Conservation (phyloP, 2,888 invertebrate genomes). For the Diaprepes abbreviatus region DNA sequence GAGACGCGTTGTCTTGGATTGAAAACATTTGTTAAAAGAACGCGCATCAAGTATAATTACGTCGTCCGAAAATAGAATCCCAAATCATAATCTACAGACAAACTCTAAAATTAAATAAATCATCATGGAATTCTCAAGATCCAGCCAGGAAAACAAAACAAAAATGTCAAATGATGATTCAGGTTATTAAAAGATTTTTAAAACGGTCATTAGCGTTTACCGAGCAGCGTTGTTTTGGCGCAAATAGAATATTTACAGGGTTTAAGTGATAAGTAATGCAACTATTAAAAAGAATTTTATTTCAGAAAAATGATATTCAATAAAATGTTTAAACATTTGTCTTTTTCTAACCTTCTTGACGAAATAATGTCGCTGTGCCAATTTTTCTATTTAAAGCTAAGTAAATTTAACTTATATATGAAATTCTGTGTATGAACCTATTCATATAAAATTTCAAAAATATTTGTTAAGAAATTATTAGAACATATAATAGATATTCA, state of each 20-base stretch:
- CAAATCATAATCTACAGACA: slow-evolving; percentile 60
- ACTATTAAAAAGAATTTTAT: too few relatives aligned
- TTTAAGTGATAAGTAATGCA: slow-evolving; percentile 3
- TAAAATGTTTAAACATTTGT: too few relatives aligned
- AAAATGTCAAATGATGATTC: slow-evolving; percentile 59
- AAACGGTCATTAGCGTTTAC: slow-evolving; percentile 51
- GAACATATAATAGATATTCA: too few relatives aligned
- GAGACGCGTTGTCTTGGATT: slow-evolving; percentile 53
- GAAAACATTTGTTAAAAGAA: slow-evolving; percentile 60
- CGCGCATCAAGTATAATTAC: slow-evolving; percentile 59
- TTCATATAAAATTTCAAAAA: too few relatives aligned
- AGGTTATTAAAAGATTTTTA: slow-evolving; percentile 59
- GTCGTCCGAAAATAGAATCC: slow-evolving; percentile 57
- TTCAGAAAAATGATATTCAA: too few relatives aligned
- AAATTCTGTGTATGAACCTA: too few relatives aligned
- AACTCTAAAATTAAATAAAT: slow-evolving; percentile 61
- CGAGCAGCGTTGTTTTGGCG: slow-evolving; percentile 29
- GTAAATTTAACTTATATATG: too few relatives aligned
- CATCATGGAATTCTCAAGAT: slow-evolving; percentile 57
- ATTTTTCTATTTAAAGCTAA: too few relatives aligned
- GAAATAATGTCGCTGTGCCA: too few relatives aligned
- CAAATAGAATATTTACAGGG: slow-evolving; percentile 29
- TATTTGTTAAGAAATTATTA: too few relatives aligned
- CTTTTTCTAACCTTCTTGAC: too few relatives aligned
- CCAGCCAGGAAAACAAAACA: slow-evolving; percentile 58